phyloP scores from a whole-genome alignment of 2,888 invertebrate species.

The Drosophila subsilvestris region DNA sequence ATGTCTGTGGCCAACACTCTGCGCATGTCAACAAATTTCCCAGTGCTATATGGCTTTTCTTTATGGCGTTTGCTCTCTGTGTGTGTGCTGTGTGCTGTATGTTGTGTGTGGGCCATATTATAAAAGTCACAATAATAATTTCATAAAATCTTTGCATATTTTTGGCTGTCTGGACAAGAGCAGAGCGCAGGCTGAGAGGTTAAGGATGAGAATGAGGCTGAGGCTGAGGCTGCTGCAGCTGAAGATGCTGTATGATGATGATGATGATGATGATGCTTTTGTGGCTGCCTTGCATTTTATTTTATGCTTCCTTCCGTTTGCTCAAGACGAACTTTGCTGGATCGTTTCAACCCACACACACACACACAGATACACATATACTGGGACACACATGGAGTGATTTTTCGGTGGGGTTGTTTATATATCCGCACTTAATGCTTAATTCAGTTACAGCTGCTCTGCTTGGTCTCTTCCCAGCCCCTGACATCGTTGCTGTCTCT shows the following conservation, averaged over 20 bases:
- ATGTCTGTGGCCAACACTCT: conserved; percentile 61
- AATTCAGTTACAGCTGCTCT: conserved; percentile 79
- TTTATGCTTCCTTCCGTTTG: conserved; percentile 79
- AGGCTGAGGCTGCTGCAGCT: conserved; percentile 6
- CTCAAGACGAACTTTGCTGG: conserved; percentile 53
- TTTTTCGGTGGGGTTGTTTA: conserved; percentile 77
- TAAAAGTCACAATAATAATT: conserved; percentile 77
- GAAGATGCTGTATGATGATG: conserved; percentile 12
- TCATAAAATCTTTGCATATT: conserved; percentile 73
- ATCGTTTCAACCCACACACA: conserved; percentile 47
- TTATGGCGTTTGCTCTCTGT: neutral
- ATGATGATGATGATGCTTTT: conserved; percentile 41
- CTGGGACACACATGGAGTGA: conserved; percentile 43
- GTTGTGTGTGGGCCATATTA: conserved; percentile 61
- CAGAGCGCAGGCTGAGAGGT: neutral
- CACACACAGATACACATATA: conserved; percentile 27
- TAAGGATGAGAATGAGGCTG: conserved; percentile 4
- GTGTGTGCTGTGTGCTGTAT: conserved; percentile 5
- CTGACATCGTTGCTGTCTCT: conserved; percentile 40
- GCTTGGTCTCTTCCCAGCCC: conserved; percentile 29
- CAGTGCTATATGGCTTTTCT: conserved; percentile 1
- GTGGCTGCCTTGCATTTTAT: conserved; percentile 71
- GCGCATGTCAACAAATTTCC: conserved; percentile 79
- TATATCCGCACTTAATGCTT: conserved; percentile 81
- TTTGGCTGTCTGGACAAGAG: conserved; percentile 32